Base-by-base conservation (phyloP, 2,888 invertebrate genomes). In the Athalia cordata region DNA sequence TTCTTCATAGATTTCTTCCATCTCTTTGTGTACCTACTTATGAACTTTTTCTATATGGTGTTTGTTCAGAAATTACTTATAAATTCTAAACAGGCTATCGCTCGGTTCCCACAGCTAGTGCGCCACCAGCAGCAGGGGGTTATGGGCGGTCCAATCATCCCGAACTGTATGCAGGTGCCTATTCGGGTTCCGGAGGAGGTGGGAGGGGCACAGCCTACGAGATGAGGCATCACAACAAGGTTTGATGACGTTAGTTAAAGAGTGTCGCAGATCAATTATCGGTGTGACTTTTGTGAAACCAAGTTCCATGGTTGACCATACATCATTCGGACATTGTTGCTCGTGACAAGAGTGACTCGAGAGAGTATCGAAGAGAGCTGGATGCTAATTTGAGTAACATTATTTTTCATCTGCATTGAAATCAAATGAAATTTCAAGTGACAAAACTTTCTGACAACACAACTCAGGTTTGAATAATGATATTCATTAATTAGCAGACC, bases 171-270 rank as follows among this genome's bases (percentile, higher is more conserved):
- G 95, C 95, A 81, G 94, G 94, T 85, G 95, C 95, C 80, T 95
- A 95, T 91, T 93, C 93, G 86, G 90, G 90, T 83, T 87, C 89
- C 83, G 87, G 87, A 80, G 86, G 87, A 86, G 86, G 86, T 67
- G 84, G 87, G 76, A 82, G 89, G 84, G 84, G 91, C 82, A 92
- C 93, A 89, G 92, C 93, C 86, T 94, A 94, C 91, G 95, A 95
- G 92, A 94, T 95, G 95, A 93, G 95, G 81, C 93, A 93, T 79
- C 91, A 93, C 87, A 94, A 95, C 89, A 95, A 95, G 91, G 95
- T 93, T 90, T 93, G 93, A 93, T 92, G 87, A 86, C 81, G 29
- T 79, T 86, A 85, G 29, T 29, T 29, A 29, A 29, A 29, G 84
- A 82, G 76, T 80, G 78, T 80, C 79, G 81, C 84, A 80, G 83